phyloP scores from a whole-genome alignment of 2,113 vertebrate species.

The Chroicocephalus ridibundus region DNA sequence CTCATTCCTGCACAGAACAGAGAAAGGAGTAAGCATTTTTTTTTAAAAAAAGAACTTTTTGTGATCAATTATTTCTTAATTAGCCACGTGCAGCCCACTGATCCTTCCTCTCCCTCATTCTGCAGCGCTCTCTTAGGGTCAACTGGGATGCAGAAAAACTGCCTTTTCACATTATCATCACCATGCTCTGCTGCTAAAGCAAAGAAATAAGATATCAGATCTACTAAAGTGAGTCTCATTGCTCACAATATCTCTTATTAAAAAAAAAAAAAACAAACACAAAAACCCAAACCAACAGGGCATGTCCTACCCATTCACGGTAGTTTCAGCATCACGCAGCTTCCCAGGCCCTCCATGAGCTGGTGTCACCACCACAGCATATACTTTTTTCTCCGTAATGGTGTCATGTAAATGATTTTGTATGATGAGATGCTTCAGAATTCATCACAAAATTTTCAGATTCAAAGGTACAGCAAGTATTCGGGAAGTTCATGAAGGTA shows the following conservation, averaged over 20 bases:
- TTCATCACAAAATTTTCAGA: background rate
- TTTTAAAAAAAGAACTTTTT: background rate
- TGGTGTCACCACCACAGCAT: background rate
- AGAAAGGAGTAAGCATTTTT: background rate
- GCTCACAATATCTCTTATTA: background rate
- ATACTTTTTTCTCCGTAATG: background rate
- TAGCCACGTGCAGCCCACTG: background rate
- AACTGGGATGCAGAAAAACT: background rate
- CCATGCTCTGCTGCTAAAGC: background rate
- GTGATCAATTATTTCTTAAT: background rate
- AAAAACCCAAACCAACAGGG: no score
- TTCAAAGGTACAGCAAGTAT: background rate
- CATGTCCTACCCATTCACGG: background rate
- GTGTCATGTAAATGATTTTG: no score
- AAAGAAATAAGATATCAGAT: background rate
- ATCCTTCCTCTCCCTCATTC: background rate
- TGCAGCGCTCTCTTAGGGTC: background rate
- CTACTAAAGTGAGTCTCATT: background rate
- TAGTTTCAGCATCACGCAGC: background rate
- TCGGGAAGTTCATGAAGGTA: no score
- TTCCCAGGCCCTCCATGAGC: rapidly evolving
- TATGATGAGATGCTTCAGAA: background rate
- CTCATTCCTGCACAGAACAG: background rate
- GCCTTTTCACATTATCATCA: background rate
- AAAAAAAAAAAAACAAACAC: background rate